Conservation (phyloP, 2,888 invertebrate species). For the Lordiphosa fenestrarum region DNA sequence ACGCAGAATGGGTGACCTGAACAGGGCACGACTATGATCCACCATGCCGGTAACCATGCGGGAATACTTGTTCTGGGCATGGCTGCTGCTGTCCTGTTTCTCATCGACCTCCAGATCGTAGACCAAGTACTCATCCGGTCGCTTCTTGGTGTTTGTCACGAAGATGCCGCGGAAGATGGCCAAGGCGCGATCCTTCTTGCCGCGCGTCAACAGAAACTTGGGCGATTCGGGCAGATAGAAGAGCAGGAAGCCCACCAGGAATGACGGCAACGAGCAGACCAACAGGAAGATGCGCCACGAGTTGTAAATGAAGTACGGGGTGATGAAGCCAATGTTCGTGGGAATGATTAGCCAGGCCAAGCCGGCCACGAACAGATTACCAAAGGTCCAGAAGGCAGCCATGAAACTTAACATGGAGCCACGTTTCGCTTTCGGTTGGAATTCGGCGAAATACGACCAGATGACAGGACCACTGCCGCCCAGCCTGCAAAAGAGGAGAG, state of each 20-base stretch:
- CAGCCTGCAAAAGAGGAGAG: constrained; percentile 60
- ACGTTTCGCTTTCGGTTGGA: constrained; percentile 93
- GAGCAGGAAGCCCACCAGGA: constrained; percentile 90
- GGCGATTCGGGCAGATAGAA: constrained; percentile 94
- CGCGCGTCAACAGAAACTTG: constrained; percentile 90
- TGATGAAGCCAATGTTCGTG: constrained; percentile 85
- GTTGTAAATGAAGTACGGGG: constrained; percentile 88
- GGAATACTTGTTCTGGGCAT: constrained; percentile 85
- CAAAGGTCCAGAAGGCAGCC: constrained; percentile 97
- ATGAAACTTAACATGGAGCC: constrained; percentile 96
- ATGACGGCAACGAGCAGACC: constrained; percentile 93
- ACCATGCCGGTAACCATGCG: constrained; percentile 89
- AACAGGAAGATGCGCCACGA: constrained; percentile 96
- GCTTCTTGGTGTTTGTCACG: constrained; percentile 87
- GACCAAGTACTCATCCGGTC: constrained; percentile 88
- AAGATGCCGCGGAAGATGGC: constrained; percentile 91
- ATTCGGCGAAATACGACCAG: constrained; percentile 97
- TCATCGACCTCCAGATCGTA: constrained; percentile 85
- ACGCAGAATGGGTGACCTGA: constrained; percentile 89
- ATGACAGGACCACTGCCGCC: constrained; percentile 88
- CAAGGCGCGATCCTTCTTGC: constrained; percentile 89
- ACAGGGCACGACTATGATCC: constrained; percentile 90
- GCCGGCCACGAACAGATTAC: constrained; percentile 95
- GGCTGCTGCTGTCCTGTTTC: constrained; percentile 80
- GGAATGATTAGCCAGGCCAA: constrained; percentile 89